phyloP scores from a whole-genome alignment of 2,797 vertebrate species.

The Megalops cyprinoides region DNA sequence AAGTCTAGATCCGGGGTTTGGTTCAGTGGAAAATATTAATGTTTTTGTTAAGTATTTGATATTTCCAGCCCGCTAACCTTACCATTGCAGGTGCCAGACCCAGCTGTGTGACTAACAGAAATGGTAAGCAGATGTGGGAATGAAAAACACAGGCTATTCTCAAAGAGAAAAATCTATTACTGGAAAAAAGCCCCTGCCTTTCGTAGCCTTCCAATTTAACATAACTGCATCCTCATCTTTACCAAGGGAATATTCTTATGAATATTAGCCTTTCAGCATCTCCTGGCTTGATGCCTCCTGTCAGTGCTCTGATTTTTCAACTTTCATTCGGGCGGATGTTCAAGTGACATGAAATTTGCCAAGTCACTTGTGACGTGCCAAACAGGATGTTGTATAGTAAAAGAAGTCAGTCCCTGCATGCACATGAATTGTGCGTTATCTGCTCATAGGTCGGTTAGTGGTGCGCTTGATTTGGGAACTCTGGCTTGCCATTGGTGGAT shows the following conservation, averaged over 20 bases:
- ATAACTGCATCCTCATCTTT: background rate
- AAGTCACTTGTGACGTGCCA: too few species aligned
- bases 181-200: conserved; percentile 4
- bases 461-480: too few species aligned
- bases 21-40: conserved; percentile 35
- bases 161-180: conserved; percentile 32
- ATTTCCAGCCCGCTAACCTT: conserved; percentile 28
- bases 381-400: too few species aligned
- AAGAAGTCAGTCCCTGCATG: too few species aligned
- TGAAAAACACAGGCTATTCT: conserved; percentile 28
- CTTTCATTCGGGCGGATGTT: background rate
- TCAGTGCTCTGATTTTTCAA: background rate
- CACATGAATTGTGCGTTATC: too few species aligned
- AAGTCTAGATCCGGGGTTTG: conserved; percentile 7
- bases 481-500: too few species aligned
- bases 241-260: background rate
- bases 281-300: background rate
- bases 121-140: conserved; percentile 31
- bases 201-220: conserved; percentile 20
- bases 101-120: conserved; percentile 31
- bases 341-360: background rate
- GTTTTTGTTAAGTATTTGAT: conserved; percentile 26
- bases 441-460: too few species aligned
- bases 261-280: conserved; percentile 14
- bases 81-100: conserved; percentile 24